These are phyloP conservation scores for Drosophila tristis DNA, from an alignment of 1,140 invertebrate species.

Conservation along the genomic window DNA sequence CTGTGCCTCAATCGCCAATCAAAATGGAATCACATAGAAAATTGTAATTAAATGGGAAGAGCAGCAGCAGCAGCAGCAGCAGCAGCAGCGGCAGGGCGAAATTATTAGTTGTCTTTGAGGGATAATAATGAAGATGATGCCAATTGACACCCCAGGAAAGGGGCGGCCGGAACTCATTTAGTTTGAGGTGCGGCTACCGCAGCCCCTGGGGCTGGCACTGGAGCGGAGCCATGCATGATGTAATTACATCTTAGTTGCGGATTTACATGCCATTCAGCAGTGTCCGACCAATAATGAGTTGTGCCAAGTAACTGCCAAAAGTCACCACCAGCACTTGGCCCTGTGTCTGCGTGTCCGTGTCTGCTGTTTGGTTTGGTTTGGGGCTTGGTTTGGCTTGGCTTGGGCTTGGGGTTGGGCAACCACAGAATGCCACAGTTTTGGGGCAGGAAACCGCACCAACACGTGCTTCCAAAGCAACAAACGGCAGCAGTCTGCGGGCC, in stretches of 20 bases:
- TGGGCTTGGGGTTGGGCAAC: conserved; percentile 39
- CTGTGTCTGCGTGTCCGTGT: conserved; percentile 24
- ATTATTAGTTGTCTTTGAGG: conserved; percentile 36
- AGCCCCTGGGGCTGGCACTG: conserved; percentile 14
- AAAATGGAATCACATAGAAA: conserved; percentile 41
- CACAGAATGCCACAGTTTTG: conserved; percentile 46
- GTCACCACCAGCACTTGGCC: conserved; percentile 26
- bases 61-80: conserved; percentile 27
- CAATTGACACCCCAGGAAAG: conserved; percentile 6
- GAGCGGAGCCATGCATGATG: conserved; percentile 26
- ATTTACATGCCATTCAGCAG: conserved; percentile 41
- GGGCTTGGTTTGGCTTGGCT: conserved; percentile 17
- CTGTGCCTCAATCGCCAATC: conserved; percentile 47
- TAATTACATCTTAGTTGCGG: conserved; percentile 38
- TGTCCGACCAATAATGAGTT: conserved; percentile 38
- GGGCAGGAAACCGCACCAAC: conserved; percentile 52
- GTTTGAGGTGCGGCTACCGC: conserved; percentile 17
- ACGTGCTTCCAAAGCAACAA: conserved; percentile 38
- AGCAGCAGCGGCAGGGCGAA: conserved; percentile 28
- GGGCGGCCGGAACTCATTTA: conserved; percentile 14
- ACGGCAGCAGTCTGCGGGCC: conserved; percentile 6
- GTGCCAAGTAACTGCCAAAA: conserved; percentile 46
- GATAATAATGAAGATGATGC: conserved; percentile 11
- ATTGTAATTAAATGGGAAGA: conserved; percentile 48
- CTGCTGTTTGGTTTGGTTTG: conserved; percentile 21